Evolutionary conservation across 2,797 vertebrate species (phyloP).

Genomic region (Premnoplex brunnescens): DNA sequence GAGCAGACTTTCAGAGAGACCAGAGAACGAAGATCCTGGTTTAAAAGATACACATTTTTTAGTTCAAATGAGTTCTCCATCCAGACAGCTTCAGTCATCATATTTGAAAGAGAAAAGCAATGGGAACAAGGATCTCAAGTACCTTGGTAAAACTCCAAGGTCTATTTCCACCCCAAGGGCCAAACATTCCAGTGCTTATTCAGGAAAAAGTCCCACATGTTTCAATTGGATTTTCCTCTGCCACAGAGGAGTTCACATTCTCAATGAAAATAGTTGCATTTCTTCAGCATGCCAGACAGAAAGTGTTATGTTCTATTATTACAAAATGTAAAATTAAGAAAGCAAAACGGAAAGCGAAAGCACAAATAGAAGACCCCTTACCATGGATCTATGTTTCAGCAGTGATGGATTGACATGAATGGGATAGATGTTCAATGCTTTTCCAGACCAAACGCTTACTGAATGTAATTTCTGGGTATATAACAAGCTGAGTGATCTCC

Average conservation of each 20-base stretch:
- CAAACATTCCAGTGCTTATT: neutral
- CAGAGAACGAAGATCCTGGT: neutral
- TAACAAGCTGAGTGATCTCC: neutral
- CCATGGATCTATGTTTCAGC: rapidly evolving
- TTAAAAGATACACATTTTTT: neutral
- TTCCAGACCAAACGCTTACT: neutral
- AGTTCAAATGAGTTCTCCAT: neutral
- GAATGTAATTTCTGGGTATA: neutral
- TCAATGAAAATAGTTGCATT: neutral
- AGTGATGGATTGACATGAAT: neutral
- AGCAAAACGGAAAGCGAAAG: neutral
- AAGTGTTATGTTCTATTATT: neutral
- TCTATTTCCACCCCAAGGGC: neutral
- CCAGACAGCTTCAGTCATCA: neutral
- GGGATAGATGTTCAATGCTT: neutral
- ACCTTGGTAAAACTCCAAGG: conserved; percentile 7
- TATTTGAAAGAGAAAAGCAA: conserved; percentile 13
- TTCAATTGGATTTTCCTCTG: neutral
- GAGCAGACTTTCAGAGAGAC: neutral
- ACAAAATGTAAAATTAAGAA: neutral
- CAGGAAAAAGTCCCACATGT: neutral
- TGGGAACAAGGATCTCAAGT: neutral
- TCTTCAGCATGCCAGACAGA: neutral
- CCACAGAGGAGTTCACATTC: neutral
- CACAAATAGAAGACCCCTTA: neutral